A percentile compares a stretch with the other conserved stretches of the same genome.
Evolutionary conservation across 2,888 invertebrate genomes (phyloP).

Genomic region (Yponomeuta sedellus): DNA sequence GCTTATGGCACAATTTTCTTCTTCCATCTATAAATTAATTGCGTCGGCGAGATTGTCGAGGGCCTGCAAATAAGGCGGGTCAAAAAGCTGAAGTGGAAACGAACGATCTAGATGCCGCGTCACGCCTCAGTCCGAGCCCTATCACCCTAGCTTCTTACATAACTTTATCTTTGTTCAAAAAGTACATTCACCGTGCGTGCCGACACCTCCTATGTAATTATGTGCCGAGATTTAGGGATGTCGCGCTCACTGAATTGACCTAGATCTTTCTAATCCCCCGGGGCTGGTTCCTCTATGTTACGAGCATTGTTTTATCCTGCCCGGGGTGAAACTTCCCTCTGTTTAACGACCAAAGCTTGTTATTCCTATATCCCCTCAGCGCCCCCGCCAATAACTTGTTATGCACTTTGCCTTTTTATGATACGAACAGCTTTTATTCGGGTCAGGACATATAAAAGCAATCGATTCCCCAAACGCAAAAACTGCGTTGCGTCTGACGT

Average conservation of each 20-base stretch:
- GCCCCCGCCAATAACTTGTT: neutral
- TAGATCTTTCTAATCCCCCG: conserved; percentile 48
- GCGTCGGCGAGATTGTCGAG: conserved; percentile 18
- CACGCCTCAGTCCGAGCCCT: conserved; percentile 29
- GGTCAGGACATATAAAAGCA: neutral
- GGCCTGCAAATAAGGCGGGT: conserved; percentile 32
- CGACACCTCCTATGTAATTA: conserved; percentile 34
- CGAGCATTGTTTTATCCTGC: conserved; percentile 36
- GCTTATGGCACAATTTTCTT: conserved; percentile 20
- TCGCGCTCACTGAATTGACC: conserved; percentile 43
- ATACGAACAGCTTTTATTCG: neutral
- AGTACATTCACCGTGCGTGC: neutral
- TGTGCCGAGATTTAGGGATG: conserved; percentile 54
- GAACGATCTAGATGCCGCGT: conserved; percentile 39
- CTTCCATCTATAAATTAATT: conserved; percentile 21
- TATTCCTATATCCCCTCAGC: neutral
- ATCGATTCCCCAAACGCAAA: neutral
- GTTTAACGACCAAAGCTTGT: conserved; percentile 16
- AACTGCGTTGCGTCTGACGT: conserved; percentile 1
- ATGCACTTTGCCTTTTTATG: conserved; percentile 1
- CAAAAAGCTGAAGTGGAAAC: conserved; percentile 44
- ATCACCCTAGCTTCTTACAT: neutral
- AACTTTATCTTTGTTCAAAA: conserved; percentile 4
- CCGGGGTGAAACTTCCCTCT: conserved; percentile 20
- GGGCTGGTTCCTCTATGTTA: conserved; percentile 30